Evolutionary conservation across 2,113 vertebrate species (phyloP), one percentile per base, ranked within the genome.

Genomic region (Meleagris gallopavo): DNA sequence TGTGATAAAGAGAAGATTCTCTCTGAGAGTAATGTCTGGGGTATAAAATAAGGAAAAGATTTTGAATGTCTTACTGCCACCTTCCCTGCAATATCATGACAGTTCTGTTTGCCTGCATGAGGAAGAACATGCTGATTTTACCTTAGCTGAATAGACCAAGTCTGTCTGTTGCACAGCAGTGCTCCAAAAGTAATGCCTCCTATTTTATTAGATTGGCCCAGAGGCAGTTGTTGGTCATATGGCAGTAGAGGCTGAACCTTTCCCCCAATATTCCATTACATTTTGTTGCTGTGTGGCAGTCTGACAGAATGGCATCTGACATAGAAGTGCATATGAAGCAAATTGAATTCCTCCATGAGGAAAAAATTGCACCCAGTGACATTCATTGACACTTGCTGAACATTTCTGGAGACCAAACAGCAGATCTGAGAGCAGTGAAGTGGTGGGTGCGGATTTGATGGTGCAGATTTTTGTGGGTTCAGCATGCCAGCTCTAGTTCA

Each of bases 11-110:
- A 21, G 90, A 80, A 54, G 3, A 11, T 54, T 90, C 27, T 58
- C 9, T 70, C 11, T 0, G 1, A 58, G 43, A 19, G 5, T 45
- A 11, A 11, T 77, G 1, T 16, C 40, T 17, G 13, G 9, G 21
- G 1, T 55, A 41, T 36, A 85, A 61, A 73, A 25, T 61, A 73
- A 69, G 40, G 36, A 86, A 90, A 69, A 88, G 3, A 29, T 54
- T 81, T 17, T 41, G 40, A 83, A 58, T 32, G 11, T 38, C 46
- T 45, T 80, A 48, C 29, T 93, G 12, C 32, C 38, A 22, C 77
- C 18, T 88, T 81, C 25, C 38, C 6, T 77, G 6, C 0, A 9
- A 67, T 2, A 74, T 2, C 13, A 45, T 10, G 21, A 8, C 18
- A 77, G 18, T 11, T 90, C 16, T 48, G 30, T 19, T 18, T 74